phyloP scores from a whole-genome alignment of 2,113 vertebrate genomes.

The mouse (Mus musculus) region DNA sequence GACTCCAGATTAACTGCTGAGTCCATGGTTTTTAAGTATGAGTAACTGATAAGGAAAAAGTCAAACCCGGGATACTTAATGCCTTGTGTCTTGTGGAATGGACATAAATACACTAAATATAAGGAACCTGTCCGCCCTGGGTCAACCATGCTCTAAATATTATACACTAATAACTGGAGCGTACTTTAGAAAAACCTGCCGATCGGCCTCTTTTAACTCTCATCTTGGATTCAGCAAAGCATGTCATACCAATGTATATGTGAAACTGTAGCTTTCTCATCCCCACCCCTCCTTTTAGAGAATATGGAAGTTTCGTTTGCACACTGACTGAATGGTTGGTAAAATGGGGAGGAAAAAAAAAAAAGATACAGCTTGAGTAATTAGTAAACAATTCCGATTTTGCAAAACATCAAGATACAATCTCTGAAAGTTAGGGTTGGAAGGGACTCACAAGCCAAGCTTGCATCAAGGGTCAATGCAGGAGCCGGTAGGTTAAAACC shows the following conservation, averaged over 20 bases:
- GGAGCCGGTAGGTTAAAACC: not conserved
- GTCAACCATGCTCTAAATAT: not conserved
- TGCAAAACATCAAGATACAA: not conserved
- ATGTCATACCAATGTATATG: not conserved
- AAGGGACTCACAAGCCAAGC: not conserved
- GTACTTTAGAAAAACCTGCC: conserved; percentile 21
- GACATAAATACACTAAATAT: not conserved
- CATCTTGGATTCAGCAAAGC: not conserved
- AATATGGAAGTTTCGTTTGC: not conserved
- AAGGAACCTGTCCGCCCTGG: not conserved
- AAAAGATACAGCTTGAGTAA: not conserved
- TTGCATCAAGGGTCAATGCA: not conserved
- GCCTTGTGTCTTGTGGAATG: not conserved
- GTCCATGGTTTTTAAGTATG: not conserved
- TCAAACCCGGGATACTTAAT: not conserved
- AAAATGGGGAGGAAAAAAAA: not conserved
- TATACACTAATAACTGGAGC: not conserved
- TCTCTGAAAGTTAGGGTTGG: not conserved
- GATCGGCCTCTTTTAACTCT: not conserved
- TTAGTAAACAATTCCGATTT: conserved; percentile 36
- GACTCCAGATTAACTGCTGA: not conserved
- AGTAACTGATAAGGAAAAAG: not conserved
- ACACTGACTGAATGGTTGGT: not conserved
- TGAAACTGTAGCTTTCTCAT: not conserved
- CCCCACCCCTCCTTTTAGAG: not conserved